A percentile compares a stretch with the other conserved stretches of the same genome.
phyloP scores from a whole-genome alignment of 2,797 vertebrate species.

The Vultur gryphus region DNA sequence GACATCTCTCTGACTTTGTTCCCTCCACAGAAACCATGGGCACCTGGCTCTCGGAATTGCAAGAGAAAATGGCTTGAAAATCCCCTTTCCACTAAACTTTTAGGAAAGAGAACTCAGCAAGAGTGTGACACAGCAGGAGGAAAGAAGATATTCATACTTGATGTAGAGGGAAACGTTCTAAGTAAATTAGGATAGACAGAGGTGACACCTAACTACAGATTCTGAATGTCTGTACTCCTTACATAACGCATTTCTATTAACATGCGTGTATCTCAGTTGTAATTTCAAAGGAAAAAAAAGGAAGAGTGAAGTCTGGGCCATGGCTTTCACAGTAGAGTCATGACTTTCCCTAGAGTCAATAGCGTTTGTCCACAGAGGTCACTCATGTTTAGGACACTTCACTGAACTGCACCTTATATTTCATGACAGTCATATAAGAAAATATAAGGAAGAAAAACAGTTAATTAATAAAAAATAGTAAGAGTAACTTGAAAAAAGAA shows the following conservation, averaged over 20 bases:
- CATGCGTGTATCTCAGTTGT: accelerated
- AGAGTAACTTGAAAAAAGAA: background rate
- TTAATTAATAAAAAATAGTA: background rate
- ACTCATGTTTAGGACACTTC: background rate
- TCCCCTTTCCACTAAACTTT: background rate
- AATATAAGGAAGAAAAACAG: background rate
- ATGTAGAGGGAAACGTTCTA: background rate
- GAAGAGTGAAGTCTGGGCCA: background rate
- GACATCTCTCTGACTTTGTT: background rate
- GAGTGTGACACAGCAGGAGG: background rate
- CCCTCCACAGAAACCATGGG: background rate
- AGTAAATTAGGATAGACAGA: background rate
- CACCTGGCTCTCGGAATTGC: background rate
- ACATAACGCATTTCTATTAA: background rate
- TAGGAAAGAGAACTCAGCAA: background rate
- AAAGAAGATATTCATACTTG: background rate
- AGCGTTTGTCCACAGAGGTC: background rate
- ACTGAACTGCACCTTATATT: background rate
- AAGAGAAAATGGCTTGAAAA: background rate
- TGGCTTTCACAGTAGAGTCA: background rate
- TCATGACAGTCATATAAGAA: background rate
- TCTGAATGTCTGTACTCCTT: background rate
- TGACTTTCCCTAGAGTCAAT: background rate
- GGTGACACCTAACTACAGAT: background rate
- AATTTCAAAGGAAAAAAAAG: background rate